Conservation (phyloP, 2,797 vertebrate species). For the Smutsia temminckii region DNA sequence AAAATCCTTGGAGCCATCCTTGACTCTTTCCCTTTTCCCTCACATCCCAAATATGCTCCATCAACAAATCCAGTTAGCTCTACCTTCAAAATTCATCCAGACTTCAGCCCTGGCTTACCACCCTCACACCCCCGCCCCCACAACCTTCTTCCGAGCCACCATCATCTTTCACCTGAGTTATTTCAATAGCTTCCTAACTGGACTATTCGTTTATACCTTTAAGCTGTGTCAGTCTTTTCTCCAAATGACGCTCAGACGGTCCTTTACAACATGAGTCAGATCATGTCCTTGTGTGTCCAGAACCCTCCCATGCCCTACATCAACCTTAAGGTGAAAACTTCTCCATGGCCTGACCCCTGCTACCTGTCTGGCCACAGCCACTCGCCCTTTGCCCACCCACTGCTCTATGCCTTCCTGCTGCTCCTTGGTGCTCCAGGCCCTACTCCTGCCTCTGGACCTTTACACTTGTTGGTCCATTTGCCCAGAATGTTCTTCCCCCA, state of each 20-base stretch:
- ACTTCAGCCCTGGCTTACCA: background rate
- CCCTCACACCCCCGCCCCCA: background rate
- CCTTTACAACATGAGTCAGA: background rate
- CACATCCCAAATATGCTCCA: background rate
- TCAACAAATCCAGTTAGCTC: background rate
- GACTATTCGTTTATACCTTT: background rate
- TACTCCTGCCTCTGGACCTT: background rate
- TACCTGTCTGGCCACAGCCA: background rate
- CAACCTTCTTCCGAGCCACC: background rate
- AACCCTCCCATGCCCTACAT: background rate
- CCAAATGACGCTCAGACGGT: background rate
- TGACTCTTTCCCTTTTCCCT: background rate
- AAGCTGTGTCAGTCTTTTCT: background rate
- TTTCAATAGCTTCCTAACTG: background rate
- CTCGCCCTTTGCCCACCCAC: fast-evolving
- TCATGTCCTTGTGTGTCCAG: background rate
- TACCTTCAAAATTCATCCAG: background rate
- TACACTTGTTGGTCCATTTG: background rate
- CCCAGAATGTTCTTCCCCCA: background rate
- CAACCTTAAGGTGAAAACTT: background rate
- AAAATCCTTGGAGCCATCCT: too few relatives aligned
- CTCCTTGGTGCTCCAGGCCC: background rate
- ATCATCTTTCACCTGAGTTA: background rate
- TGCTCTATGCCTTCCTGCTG: background rate
- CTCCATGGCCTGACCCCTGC: background rate